Percentiles rank a stretch among this genome's conserved stretches.
These are phyloP conservation scores for Desoria tigrina DNA, from an alignment of 2,888 invertebrate species.

Conservation along the genomic window DNA sequence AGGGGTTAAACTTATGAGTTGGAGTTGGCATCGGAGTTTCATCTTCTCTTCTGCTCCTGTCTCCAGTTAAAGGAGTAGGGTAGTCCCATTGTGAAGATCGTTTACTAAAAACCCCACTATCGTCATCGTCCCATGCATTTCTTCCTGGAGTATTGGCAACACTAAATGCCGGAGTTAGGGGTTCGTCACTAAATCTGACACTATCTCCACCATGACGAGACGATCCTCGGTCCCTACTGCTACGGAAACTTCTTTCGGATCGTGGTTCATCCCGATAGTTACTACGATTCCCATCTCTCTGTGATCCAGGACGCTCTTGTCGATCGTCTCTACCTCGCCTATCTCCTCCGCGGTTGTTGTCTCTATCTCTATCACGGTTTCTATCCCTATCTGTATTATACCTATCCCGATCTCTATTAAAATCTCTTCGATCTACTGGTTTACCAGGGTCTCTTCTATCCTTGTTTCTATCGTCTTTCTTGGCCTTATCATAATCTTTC, in stretches of 20 bases:
- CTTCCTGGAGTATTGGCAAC: conserved; percentile 66
- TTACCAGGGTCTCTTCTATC: conserved; percentile 56
- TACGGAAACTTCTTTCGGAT: conserved; percentile 51
- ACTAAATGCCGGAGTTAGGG: conserved; percentile 74
- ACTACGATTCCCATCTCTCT: conserved; percentile 29
- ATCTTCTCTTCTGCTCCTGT: conserved; percentile 59
- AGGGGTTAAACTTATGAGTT: conserved; percentile 78
- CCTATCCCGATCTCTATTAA: conserved; percentile 25
- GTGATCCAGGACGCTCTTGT: neutral
- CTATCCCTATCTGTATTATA: conserved; percentile 53
- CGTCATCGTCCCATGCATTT: conserved; percentile 57
- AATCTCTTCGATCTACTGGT: conserved; percentile 52
- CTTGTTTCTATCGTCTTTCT: conserved; percentile 54
- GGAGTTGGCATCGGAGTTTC: conserved; percentile 83
- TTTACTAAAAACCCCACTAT: conserved; percentile 34
- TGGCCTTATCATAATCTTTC: conserved; percentile 58
- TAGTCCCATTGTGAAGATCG: conserved; percentile 48
- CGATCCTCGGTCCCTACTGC: conserved; percentile 26
- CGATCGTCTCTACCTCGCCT: neutral
- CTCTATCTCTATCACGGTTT: conserved; percentile 23
- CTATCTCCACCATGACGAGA: conserved; percentile 46
- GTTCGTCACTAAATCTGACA: conserved; percentile 76
- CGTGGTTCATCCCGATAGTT: conserved; percentile 23
- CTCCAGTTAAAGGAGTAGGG: conserved; percentile 43
- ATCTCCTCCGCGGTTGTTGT: too few species aligned